Base-by-base conservation (phyloP, 2,888 invertebrate species). In the Tuta absoluta region DNA sequence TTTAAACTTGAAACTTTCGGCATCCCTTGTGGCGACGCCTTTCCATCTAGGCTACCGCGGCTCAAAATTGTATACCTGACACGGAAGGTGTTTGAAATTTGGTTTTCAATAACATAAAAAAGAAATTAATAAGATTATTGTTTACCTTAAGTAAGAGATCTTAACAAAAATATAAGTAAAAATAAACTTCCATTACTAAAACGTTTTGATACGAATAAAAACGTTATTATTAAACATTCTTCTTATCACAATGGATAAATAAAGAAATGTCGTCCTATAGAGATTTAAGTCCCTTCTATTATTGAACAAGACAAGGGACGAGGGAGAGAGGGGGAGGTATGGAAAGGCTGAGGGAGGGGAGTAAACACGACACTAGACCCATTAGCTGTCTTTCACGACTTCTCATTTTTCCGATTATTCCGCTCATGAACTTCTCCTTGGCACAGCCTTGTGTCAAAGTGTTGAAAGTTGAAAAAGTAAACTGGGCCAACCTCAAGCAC, bases 391-490 rank as follows among this genome's bases (percentile, higher is more conserved):
- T 51, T 60, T 63, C 51, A 24, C 51, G 64, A 62, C 53, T 64
- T 59, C 64, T 64, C 64, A 62, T 66, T 66, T 66, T 66, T 66
- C 64, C 66, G 66, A 66, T 66, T 66, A 66, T 64, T 62, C 62
- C 56, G 38, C 33, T 12, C 17, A 1, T 33, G 56, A n/a, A 56
- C 14, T 56, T 53, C 19, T 24, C 23, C 4, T 5, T 33, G n/a
- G n/a, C n/a, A n/a, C n/a, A n/a, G n/a, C n/a, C 24, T 28, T 2
- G 33, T n/a, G 56, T 56, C 56, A 64, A 64, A 66, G 66, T 64
- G 62, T n/a, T n/a, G n/a, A n/a, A n/a, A 51, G 21, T 19, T 48
- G 11, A 38, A 56, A 65, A 53, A 53, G 21, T 24, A 53, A 53
- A 24, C 12, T 10, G 11, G n/a, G 53, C 53, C 12, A 53, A 53